Conservation (phyloP, 2,888 invertebrate species). For the Lymantria monacha region DNA sequence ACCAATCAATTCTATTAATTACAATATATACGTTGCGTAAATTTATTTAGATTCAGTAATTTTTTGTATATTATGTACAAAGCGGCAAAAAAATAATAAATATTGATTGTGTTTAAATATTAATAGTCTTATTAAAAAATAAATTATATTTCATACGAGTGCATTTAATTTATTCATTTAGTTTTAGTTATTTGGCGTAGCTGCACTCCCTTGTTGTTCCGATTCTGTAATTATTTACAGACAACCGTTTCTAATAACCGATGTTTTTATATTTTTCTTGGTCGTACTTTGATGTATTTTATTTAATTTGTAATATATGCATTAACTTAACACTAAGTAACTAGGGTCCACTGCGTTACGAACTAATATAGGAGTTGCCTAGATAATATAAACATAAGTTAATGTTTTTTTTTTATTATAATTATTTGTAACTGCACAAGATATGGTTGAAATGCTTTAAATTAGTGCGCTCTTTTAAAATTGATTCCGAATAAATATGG, state of each 20-base stretch:
- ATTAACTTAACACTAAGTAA: conserved; percentile 43
- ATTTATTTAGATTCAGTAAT: too few relatives aligned
- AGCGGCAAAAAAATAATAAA: too few relatives aligned
- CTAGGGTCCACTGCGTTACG: conserved; percentile 58
- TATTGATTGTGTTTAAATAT: too few relatives aligned
- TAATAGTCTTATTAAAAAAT: too few relatives aligned
- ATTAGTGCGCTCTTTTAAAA: too few relatives aligned
- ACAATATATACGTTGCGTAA: too few relatives aligned
- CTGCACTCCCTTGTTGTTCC: conserved; percentile 15
- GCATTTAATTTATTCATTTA: too few relatives aligned
- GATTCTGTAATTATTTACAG: conserved; percentile 15
- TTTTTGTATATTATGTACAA: too few relatives aligned
- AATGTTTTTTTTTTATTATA: conserved; percentile 7
- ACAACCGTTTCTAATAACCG: conserved; percentile 28
- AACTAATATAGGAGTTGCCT: conserved; percentile 46
- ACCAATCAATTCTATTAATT: too few relatives aligned
- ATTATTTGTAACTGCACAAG: conserved; percentile 3
- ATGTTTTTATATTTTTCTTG: conserved; percentile 11
- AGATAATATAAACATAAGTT: conserved; percentile 35
- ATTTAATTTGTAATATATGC: conserved; percentile 18
- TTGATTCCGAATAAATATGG: too few relatives aligned
- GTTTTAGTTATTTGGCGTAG: neutral
- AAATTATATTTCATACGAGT: too few relatives aligned
- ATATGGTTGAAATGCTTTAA: neutral
- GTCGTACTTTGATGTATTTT: too few relatives aligned